Base-by-base conservation (phyloP, 2,113 vertebrate species). In the Semnornis frantzii region DNA sequence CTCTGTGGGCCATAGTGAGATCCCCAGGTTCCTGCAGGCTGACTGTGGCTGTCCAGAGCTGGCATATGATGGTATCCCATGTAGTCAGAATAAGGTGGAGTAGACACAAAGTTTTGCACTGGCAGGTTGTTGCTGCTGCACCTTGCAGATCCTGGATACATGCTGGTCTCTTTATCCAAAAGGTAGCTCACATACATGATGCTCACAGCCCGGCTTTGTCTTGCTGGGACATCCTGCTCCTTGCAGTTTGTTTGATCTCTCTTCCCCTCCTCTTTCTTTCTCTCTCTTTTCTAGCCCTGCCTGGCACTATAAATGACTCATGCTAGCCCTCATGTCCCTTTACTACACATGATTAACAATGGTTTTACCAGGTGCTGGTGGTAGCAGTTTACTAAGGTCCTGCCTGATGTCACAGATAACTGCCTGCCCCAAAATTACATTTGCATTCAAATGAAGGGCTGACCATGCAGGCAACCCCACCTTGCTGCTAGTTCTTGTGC, bases 371-470 rank as follows among this genome's bases (percentile, higher is more conserved):
- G 98, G 97, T 98, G 97, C 97, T 97, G 97, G 94, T 97, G 96
- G 96, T 97, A 97, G 98, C 98, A 97, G 97, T 98, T 97, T 98
- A 98, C 97, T 97, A 96, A 97, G 97, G 98, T 86, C 96, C 97
- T 96, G 91, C 97, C 98, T 98, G 98, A 98, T 98, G 98, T 98
- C 98, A 98, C 94, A 97, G 98, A 97, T 97, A 86, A 97, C 97
- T 98, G 98, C 98, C 98, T 98, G 97, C 97, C 98, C 98, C 97
- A 97, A 93, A 96, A 91, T 91, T 90, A 91, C 97, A 98, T 99
- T 99, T 99, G 98, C 98, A 99, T 99, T 98, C 98, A 98, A 99
- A 99, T 98, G 98, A 98, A 95, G 97, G 96, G 94, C 95, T 94
- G 97, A 91, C 93, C 91, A 96, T 95, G 96, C 96, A 94, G 95